Evolutionary conservation across 2,888 invertebrate genomes (phyloP).

Genomic region (Drosophila monieri): DNA sequence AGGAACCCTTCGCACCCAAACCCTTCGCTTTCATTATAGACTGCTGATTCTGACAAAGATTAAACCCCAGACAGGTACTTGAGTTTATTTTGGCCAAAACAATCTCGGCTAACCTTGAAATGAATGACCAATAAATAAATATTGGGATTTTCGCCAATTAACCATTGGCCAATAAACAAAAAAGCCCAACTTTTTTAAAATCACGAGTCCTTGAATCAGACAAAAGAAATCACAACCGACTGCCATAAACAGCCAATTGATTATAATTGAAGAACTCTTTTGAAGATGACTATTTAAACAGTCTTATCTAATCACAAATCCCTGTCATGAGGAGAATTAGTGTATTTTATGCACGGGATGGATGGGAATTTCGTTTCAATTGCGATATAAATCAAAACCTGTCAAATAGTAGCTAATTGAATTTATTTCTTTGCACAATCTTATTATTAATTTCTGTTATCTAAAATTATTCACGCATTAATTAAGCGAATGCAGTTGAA

Average conservation of each 20-base stretch:
- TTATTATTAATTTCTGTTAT: slow-evolving; percentile 47
- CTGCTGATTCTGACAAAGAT: background rate
- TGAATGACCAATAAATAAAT: slow-evolving; percentile 35
- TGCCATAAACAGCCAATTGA: background rate
- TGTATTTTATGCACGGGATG: slow-evolving; percentile 3
- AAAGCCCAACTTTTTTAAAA: slow-evolving; percentile 1
- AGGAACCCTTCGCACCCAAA: too few species aligned
- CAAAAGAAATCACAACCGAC: slow-evolving; percentile 23
- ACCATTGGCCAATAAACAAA: background rate
- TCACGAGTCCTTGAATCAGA: slow-evolving; percentile 7
- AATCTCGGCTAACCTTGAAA: slow-evolving; percentile 6
- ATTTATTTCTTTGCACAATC: slow-evolving; percentile 33
- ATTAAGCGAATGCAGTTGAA: slow-evolving; percentile 42
- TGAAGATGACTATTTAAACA: background rate
- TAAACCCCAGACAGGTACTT: slow-evolving; percentile 22
- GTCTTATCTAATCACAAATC: slow-evolving; percentile 24
- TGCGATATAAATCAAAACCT: slow-evolving; percentile 28
- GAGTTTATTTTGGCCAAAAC: slow-evolving; percentile 19
- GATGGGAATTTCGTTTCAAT: slow-evolving; percentile 15
- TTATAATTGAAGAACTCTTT: slow-evolving; percentile 1
- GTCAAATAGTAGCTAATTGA: slow-evolving; percentile 20
- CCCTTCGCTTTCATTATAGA: background rate
- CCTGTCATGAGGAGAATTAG: background rate
- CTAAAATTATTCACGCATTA: slow-evolving; percentile 56
- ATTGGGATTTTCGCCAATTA: slow-evolving; percentile 10